Evolutionary conservation across 2,113 vertebrate species (phyloP), one percentile per base, ranked within the genome.

Genomic region (Seriola quinqueradiata): DNA sequence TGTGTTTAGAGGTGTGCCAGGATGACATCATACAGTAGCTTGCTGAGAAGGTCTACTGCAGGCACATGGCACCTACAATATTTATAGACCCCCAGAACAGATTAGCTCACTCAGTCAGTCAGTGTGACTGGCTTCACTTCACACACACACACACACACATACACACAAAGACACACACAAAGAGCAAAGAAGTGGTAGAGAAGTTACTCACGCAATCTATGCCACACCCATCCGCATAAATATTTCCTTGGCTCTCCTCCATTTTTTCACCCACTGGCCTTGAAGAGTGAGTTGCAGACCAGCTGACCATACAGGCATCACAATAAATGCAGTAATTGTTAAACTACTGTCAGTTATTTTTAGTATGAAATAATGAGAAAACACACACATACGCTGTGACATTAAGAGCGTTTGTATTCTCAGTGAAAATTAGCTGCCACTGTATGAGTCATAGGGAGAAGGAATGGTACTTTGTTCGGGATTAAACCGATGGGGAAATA

Each of bases 1-100:
- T 86, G 75, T 83, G 74, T 77, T 64, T 77, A 75, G 84, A 89
- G 87, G 88, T 89, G 89, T 90, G 83, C 84, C 80, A 84, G 82
- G 83, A 91, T 94, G 92, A 94, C 93, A 94, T 94, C 93, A 93
- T 90, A 90, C 87, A 90, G 90, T 90, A 90, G 87, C 88, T 89
- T 77, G 83, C 87, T 77, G 76, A 89, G 82, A 91, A 88, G 85
- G 88, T 89, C 89, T 79, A 87, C 90, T 94, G 88, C 92, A 91
- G 88, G 90, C 85, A 76, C 87, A 87, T 92, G 89, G 89, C 88
- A 92, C 90, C 89, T 94, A 91, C 92, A 94, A 92, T 94, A 94
- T 94, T 94, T 94, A 94, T 94, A 92, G 91, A 81, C 72, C 79
- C 83, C 61, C 60, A 90, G 89, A 91, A 94, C 91, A 91, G 90